Evolutionary conservation across 2,888 invertebrate species (phyloP).

Genomic region (Epicampocera succincta): DNA sequence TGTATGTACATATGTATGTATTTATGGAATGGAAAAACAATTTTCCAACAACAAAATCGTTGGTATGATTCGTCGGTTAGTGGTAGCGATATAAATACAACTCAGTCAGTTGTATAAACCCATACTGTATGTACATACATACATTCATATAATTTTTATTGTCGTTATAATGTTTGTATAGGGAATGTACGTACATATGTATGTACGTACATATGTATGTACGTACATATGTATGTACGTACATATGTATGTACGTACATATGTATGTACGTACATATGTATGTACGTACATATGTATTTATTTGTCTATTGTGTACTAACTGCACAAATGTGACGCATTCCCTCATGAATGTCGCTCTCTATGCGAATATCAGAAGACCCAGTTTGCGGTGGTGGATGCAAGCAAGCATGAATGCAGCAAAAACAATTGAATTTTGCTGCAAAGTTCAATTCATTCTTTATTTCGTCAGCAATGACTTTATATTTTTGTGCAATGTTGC

Average conservation of each 20-base stretch:
- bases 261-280: neutral
- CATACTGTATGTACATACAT: neutral
- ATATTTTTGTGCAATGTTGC: constrained; percentile 22
- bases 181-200: neutral
- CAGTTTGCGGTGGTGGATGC: constrained; percentile 23
- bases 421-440: constrained; percentile 49
- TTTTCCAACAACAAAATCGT: constrained; percentile 24
- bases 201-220: neutral
- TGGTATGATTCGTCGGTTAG: neutral
- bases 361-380: constrained; percentile 15
- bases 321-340: constrained; percentile 59
- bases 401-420: constrained; percentile 47
- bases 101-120: constrained; percentile 18
- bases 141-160: no score
- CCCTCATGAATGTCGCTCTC: constrained; percentile 53
- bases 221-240: no score
- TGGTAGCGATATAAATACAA: neutral
- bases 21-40: constrained; percentile 26
- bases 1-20: neutral
- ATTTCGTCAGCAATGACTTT: constrained; percentile 27
- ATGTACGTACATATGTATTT: constrained; percentile 1
- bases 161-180: no score
- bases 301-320: constrained; percentile 20
- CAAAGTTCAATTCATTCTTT: constrained; percentile 56
- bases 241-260: neutral